Conservation (phyloP, 2,797 vertebrate species). For the Potorous gilbertii region DNA sequence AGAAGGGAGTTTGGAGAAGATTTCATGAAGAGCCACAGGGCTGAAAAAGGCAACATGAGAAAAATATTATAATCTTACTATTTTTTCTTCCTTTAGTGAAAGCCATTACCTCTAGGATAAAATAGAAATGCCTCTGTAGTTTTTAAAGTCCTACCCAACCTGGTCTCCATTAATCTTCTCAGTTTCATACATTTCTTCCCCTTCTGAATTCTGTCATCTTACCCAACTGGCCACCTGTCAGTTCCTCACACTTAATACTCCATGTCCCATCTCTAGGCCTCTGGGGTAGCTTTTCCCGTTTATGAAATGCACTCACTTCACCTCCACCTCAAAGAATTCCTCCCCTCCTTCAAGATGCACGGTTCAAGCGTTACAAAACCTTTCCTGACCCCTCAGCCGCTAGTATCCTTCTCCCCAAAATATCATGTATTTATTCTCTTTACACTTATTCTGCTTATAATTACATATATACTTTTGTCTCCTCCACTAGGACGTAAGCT, state of each 20-base stretch:
- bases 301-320: not conserved
- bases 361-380: not conserved
- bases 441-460: not conserved
- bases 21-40: not conserved
- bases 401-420: not conserved
- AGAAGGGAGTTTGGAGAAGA: not conserved
- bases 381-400: not conserved
- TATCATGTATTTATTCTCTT: not conserved
- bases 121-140: not conserved
- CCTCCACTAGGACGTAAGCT: not conserved
- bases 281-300: not conserved
- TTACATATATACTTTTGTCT: not conserved
- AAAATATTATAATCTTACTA: not conserved
- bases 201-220: not conserved
- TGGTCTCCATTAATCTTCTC: not conserved
- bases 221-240: not conserved
- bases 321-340: not conserved
- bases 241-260: not conserved
- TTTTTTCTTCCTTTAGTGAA: not conserved
- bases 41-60: not conserved
- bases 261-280: not conserved
- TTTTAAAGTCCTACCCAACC: not conserved
- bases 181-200: not conserved
- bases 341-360: not conserved
- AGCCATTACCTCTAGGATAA: not conserved